Base-by-base conservation (phyloP, 2,888 invertebrate genomes). In the Nymphalis urticae region DNA sequence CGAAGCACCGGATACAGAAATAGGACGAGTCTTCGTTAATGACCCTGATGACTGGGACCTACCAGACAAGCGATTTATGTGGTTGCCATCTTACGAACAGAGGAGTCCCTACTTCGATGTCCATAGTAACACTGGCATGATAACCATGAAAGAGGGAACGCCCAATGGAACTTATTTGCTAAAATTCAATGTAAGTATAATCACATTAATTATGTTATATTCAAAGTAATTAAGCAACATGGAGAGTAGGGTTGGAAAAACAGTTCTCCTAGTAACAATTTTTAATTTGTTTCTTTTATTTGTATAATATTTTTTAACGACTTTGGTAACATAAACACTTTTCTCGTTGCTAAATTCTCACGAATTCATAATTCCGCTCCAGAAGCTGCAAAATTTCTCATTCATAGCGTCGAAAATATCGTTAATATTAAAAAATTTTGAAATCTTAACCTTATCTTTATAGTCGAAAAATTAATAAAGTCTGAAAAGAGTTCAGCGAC, bases 31-130 rank as follows among this genome's bases (percentile, higher is more conserved):
- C 0, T 99, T 96, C 89, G 99, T 99, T 0, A 95, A 97, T 56
- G 99, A 99, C 88, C 94, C 95, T 0, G 99, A 99, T 82, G 99
- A 99, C 84, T 99, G 99, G 99, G 99, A 99, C 87, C 88, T 98
- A 62, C 95, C 95, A 0, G 98, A 99, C 86, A 99, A 99, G 89
- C 89, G 94, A 17, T 99, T 98, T 84, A 93, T 93, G 72, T 97
- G 97, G 96, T 88, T 93, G 3, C 90, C 93, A 0, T 89, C 91
- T 0, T 87, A 87, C 64, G 88, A 91, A 48, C 87, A 88, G 66
- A 85, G 93, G 51, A 94, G 95, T 74, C 94, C 94, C 0, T 94
- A 95, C 79, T 98, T 98, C 85, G 93, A 94, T 27, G 93, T 98
- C 8, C 95, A 97, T 78, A 87, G 92, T 48, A 94, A 95, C 68